Evolutionary conservation across 2,888 invertebrate species (phyloP).

Genomic region (Seira sanloemensis): DNA sequence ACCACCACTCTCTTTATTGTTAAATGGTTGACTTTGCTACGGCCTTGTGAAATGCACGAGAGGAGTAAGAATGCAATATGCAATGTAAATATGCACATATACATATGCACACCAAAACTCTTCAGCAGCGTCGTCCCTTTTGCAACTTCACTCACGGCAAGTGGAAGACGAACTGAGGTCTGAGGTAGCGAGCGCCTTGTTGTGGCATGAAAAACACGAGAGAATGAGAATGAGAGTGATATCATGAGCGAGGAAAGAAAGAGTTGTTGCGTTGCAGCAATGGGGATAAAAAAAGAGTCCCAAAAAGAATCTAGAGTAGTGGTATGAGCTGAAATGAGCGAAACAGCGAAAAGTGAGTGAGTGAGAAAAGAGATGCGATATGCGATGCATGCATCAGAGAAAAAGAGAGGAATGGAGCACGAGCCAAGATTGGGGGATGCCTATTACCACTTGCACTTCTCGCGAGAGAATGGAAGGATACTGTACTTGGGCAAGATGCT

Average conservation of each 20-base stretch:
- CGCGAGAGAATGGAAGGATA: neutral
- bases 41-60: neutral
- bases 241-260: neutral
- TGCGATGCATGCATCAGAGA: neutral
- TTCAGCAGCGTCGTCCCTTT: no score
- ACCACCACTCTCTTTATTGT: no score
- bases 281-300: neutral
- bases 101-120: neutral
- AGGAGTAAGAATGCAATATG: neutral
- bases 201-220: slow-evolving; percentile 35
- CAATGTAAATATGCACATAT: neutral
- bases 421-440: neutral
- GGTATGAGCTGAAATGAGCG: no score
- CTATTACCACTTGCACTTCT: neutral
- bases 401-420: neutral
- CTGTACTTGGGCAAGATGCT: neutral
- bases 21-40: neutral
- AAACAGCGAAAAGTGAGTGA: no score
- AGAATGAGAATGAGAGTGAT: no score
- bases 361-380: neutral
- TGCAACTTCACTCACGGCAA: slow-evolving; percentile 58
- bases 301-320: neutral
- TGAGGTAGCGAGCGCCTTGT: slow-evolving; percentile 44
- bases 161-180: slow-evolving; percentile 58
- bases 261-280: neutral